A percentile compares a stretch with the other conserved stretches of the same genome.
Conservation (phyloP, 2,888 invertebrate genomes). For the Apodemia hepburni region DNA sequence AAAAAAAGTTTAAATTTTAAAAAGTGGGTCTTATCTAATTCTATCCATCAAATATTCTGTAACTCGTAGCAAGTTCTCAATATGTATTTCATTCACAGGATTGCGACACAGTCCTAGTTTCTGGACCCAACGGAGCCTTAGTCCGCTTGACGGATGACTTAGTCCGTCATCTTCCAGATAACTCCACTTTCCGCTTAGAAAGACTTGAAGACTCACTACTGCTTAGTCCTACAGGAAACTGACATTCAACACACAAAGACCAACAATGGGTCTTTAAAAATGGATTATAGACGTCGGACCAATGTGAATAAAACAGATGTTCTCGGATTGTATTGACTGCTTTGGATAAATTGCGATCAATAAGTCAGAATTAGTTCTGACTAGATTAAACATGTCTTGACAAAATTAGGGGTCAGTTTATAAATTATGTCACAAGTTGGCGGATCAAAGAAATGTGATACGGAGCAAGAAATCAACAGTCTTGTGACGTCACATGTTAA, state of each 20-base stretch:
- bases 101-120: constrained; percentile 83
- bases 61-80: too few relatives aligned
- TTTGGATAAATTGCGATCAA: neutral
- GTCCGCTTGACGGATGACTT: constrained; percentile 93
- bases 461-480: too few relatives aligned
- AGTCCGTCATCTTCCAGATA: constrained; percentile 89
- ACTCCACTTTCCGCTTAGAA: constrained; percentile 61
- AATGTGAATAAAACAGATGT: neutral
- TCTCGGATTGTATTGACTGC: neutral
- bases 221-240: constrained; percentile 37
- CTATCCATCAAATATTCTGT: too few relatives aligned
- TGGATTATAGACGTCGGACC: neutral
- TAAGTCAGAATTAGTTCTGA: neutral
- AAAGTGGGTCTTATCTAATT: too few relatives aligned
- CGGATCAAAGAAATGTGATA: too few relatives aligned
- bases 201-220: constrained; percentile 49
- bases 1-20: too few relatives aligned
- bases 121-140: constrained; percentile 92
- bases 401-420: neutral
- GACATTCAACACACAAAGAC: constrained; percentile 21
- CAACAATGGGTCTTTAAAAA: constrained; percentile 4
- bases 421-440: too few relatives aligned
- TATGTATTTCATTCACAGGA: constrained; percentile 60
- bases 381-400: neutral
- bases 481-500: too few relatives aligned